Conservation (phyloP, 2,888 invertebrate genomes). For the Amorpha juglandis region DNA sequence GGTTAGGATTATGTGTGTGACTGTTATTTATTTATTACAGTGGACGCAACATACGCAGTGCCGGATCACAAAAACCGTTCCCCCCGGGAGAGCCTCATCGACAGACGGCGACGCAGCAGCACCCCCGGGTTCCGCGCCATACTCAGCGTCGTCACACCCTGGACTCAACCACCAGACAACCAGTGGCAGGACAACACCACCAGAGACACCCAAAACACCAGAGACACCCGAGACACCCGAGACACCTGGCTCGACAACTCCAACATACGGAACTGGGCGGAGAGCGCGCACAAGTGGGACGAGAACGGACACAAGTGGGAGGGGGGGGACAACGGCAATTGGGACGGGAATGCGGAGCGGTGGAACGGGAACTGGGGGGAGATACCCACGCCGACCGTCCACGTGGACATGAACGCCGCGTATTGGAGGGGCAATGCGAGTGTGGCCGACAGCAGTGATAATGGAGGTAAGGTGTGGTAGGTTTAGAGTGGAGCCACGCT, state of each 20-base stretch:
- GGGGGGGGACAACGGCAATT: slow-evolving; percentile 61
- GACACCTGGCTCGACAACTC: slow-evolving; percentile 73
- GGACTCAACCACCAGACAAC: slow-evolving; percentile 50
- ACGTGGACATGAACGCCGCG: slow-evolving; percentile 73
- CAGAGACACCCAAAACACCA: slow-evolving; percentile 45
- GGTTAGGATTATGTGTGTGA: no score
- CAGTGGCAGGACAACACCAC: slow-evolving; percentile 55
- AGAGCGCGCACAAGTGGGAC: slow-evolving; percentile 55
- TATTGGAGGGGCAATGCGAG: slow-evolving; percentile 77
- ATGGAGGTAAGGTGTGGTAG: slow-evolving; percentile 64
- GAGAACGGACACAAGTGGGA: slow-evolving; percentile 42
- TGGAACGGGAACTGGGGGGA: slow-evolving; percentile 74
- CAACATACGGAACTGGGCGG: slow-evolving; percentile 70
- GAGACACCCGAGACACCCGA: slow-evolving; percentile 43
- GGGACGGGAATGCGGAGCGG: slow-evolving; percentile 60
- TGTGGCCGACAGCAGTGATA: slow-evolving; percentile 78
- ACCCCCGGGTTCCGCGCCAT: slow-evolving; percentile 72
- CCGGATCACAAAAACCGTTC: slow-evolving; percentile 71
- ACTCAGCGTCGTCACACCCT: slow-evolving; percentile 59
- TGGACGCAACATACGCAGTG: slow-evolving; percentile 78
- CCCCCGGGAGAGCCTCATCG: slow-evolving; percentile 65
- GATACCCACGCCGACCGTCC: slow-evolving; percentile 73
- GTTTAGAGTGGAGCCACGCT: no score
- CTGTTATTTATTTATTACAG: slow-evolving; percentile 30
- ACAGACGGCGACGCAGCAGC: slow-evolving; percentile 70